Base-by-base conservation (phyloP, 1,140 invertebrate genomes). In the Tetramorium parvispinum region DNA sequence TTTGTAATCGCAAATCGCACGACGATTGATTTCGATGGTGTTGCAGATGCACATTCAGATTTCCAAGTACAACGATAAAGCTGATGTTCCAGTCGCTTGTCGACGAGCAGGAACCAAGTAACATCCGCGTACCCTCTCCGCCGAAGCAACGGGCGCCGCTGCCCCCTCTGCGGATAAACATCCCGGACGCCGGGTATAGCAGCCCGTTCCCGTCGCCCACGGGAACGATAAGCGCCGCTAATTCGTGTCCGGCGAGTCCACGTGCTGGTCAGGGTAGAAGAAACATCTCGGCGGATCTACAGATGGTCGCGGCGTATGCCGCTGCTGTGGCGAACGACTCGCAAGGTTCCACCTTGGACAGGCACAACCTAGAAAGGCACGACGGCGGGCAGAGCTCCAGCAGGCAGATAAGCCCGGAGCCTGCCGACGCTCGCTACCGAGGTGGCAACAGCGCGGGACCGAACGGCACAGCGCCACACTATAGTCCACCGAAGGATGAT, bases 181-280 rank as follows among this genome's bases (percentile, higher is more conserved):
- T 99, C 94, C 98, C 98, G n/a, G 98, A 98, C 91, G 96, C 96
- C 59, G 96, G 97, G 59, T 97, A 97, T 83, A 96, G 97, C 89
- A 99, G 98, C 94, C 99, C 99, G 11, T 98, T 98, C 93, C 98
- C 98, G 57, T 99, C 99, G 66, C 98, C 98, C 55, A 99, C 98
- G 63, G 97, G 98, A 88, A 98, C 97, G 87, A 97, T 98, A 94
- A 98, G 98, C 94, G 98, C 98, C 88, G 97, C 98, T 49, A 99
- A 99, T 95, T 99, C 98, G 88, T 99, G 99, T 96, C 99, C 99
- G 70, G 98, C 98, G 88, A 99, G 98, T 96, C 99, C 98, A 37
- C 96, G 98, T 68, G 97, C 97, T 75, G 96, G 96, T 55, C 96
- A 97, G 87, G 95, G 96, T 32, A 95, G 96, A 73, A 95, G 97